phyloP scores from a whole-genome alignment of 1,140 invertebrate species.

The Calosoma granatense region DNA sequence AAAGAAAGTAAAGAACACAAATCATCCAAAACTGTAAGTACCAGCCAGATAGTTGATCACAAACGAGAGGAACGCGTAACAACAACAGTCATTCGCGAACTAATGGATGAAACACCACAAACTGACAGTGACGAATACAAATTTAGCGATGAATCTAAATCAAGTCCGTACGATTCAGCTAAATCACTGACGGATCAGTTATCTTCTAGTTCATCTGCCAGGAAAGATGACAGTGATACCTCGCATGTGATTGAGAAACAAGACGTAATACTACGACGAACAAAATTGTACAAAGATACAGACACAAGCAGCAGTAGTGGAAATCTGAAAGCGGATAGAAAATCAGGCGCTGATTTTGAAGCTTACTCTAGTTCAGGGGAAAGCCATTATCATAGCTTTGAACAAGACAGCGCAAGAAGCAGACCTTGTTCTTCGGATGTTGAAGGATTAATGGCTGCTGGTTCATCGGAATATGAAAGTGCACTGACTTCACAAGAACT shows the following conservation, averaged over 20 bases:
- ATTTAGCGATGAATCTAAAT: conserved; percentile 35
- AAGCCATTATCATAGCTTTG: conserved; percentile 81
- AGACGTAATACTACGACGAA: conserved; percentile 31
- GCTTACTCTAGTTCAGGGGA: conserved; percentile 78
- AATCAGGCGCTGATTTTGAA: conserved; percentile 58
- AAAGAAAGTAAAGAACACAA: conserved; percentile 26
- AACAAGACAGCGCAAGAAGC: conserved; percentile 59
- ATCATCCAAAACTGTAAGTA: conserved; percentile 2
- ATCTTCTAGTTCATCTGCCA: conserved; percentile 29
- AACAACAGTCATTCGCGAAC: conserved; percentile 17
- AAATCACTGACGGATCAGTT: conserved; percentile 33
- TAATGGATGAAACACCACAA: conserved; percentile 7
- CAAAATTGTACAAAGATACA: conserved; percentile 23
- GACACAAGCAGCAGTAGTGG: conserved; percentile 39
- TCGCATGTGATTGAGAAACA: conserved; percentile 18
- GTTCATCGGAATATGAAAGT: conserved; percentile 81
- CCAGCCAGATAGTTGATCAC: conserved; percentile 11
- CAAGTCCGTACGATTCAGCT: conserved; percentile 30
- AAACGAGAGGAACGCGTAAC: conserved; percentile 17
- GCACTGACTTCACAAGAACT: conserved; percentile 67
- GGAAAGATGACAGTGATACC: conserved; percentile 24
- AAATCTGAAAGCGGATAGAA: conserved; percentile 43
- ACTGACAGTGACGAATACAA: conserved; percentile 20
- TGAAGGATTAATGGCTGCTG: conserved; percentile 56
- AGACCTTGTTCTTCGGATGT: conserved; percentile 79